A percentile compares a stretch with the other conserved stretches of the same genome.
Conservation (phyloP, 2,888 invertebrate genomes). For the Hyposoter dolosus region DNA sequence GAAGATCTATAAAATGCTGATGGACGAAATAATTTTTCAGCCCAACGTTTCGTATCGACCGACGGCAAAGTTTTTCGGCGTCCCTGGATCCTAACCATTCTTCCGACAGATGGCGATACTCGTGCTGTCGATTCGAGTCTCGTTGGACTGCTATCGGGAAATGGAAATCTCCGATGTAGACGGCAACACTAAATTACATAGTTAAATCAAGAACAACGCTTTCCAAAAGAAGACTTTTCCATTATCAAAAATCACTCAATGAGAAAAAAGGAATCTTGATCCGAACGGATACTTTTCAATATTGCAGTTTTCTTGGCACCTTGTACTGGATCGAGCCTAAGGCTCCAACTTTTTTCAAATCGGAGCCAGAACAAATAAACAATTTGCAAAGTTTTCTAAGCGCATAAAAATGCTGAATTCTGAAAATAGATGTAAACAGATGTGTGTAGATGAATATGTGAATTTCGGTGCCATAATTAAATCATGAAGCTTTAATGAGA, state of each 20-base stretch:
- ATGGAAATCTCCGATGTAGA: background rate
- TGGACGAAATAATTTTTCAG: background rate
- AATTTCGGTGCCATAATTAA: background rate
- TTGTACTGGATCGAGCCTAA: no score
- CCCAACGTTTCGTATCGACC: conserved; percentile 30
- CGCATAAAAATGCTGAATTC: no score
- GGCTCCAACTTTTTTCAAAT: no score
- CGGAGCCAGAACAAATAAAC: no score
- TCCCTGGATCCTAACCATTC: conserved; percentile 71
- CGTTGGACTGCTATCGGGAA: background rate
- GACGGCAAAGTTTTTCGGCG: conserved; percentile 60
- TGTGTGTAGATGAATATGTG: background rate
- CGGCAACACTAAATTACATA: background rate
- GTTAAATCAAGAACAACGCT: no score
- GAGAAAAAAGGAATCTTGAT: no score
- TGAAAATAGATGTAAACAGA: no score
- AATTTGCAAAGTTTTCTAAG: no score
- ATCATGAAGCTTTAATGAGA: background rate
- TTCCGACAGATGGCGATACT: conserved; percentile 80
- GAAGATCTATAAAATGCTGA: background rate
- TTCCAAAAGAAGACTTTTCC: no score
- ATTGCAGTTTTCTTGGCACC: no score
- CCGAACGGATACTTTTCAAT: no score
- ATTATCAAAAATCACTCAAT: no score
- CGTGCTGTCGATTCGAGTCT: conserved; percentile 43